Percentiles rank a stretch among this genome's conserved stretches.
Conservation (phyloP, 2,113 vertebrate species). For the Coryphaenoides rupestris region DNA sequence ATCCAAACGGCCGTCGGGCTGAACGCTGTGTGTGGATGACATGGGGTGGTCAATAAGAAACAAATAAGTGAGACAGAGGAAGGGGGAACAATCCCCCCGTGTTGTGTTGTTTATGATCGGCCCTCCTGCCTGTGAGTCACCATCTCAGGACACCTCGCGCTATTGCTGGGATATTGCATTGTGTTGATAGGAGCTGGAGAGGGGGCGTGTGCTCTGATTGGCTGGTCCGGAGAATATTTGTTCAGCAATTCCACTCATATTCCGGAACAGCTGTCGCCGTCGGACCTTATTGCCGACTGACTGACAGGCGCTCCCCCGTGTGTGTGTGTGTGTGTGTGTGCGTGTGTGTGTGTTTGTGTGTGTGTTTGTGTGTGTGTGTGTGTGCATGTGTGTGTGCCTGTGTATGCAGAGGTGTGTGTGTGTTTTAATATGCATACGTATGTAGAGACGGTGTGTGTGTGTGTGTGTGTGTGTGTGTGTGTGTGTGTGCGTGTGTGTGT, state of each 20-base stretch:
- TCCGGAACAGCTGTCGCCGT: constrained; percentile 7
- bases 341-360: too few relatives aligned
- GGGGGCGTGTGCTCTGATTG: constrained; percentile 16
- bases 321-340: background rate
- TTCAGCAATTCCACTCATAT: constrained; percentile 18
- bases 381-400: constrained; percentile 7
- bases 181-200: constrained; percentile 34
- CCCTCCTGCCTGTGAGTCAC: background rate
- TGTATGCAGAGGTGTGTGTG: too few relatives aligned
- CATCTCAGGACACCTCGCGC: background rate
- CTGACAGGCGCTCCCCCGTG: background rate
- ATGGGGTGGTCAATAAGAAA: background rate
- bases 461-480: too few relatives aligned
- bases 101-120: too few relatives aligned
- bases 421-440: too few relatives aligned
- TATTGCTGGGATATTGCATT: constrained; percentile 27
- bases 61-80: background rate
- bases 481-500: too few relatives aligned
- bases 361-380: background rate
- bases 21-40: background rate
- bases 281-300: constrained; percentile 9
- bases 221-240: background rate
- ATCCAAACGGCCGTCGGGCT: constrained; percentile 24
- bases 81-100: too few relatives aligned
- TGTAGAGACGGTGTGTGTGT: too few relatives aligned